Conservation (phyloP, 2,797 vertebrate genomes). For the Simalia tracyae region DNA sequence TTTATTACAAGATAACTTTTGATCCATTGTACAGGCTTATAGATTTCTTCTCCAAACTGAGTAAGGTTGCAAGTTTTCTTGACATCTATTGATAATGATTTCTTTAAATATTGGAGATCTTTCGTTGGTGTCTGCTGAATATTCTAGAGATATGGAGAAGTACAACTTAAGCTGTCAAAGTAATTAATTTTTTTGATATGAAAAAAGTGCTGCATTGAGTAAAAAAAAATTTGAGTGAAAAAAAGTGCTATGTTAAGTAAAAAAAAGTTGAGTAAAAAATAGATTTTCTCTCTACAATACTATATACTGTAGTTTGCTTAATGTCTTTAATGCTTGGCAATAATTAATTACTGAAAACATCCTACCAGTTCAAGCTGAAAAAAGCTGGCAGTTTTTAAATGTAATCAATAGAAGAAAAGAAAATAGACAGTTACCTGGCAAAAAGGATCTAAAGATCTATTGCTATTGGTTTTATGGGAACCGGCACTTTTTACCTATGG, state of each 20-base stretch:
- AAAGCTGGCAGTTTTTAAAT: background rate
- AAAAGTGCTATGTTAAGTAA: no score
- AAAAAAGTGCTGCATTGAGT: background rate
- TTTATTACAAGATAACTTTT: background rate
- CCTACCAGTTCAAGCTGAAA: background rate
- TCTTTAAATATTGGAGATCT: background rate
- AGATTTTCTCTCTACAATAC: no score
- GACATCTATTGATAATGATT: background rate
- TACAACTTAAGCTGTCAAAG: background rate
- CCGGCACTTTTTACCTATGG: background rate
- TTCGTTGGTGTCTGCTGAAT: background rate
- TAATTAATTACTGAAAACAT: background rate
- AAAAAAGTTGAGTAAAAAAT: no score
- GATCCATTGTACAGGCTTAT: background rate
- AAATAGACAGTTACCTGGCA: background rate
- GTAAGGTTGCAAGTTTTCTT: background rate
- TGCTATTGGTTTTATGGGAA: background rate
- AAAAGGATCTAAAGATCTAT: background rate
- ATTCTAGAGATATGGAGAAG: background rate
- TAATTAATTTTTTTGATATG: background rate
- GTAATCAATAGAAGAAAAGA: background rate
- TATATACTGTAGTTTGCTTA: background rate
- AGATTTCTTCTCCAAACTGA: background rate
- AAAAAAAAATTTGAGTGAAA: no score
- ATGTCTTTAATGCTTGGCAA: background rate